phyloP scores from a whole-genome alignment of 1,140 invertebrate genomes.

The Zaprionus tsacasi region DNA sequence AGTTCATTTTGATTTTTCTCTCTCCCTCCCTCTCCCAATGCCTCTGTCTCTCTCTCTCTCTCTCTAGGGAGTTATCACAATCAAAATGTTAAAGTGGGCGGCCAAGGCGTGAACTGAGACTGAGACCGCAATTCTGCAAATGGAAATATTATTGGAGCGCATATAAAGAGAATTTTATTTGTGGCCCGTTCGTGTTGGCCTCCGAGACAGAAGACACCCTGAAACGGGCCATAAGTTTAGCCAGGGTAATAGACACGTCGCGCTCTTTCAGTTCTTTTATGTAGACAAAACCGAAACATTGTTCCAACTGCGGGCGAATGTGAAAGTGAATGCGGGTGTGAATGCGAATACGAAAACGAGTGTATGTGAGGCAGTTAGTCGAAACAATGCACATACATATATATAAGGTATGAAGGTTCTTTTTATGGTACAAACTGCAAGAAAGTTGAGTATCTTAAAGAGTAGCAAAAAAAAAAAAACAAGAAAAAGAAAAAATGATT shows the following conservation, averaged over 20 bases:
- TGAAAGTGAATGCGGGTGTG: not conserved
- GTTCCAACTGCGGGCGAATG: conserved; percentile 3
- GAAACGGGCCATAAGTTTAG: conserved; percentile 17
- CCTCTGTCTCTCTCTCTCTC: conserved; percentile 1
- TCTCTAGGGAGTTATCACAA: conserved; percentile 61
- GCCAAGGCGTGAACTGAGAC: conserved; percentile 27
- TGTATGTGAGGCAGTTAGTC: not conserved
- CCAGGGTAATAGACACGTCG: conserved; percentile 39
- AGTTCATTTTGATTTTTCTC: conserved; percentile 11
- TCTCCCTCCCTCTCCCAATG: no score
- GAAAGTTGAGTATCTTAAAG: not conserved
- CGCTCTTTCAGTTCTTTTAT: conserved; percentile 19
- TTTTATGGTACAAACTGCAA: not conserved
- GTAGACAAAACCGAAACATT: conserved; percentile 3
- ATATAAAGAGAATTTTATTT: conserved; percentile 77
- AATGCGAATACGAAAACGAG: not conserved
- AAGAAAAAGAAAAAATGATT: no score
- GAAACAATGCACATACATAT: not conserved
- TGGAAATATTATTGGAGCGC: conserved; percentile 79
- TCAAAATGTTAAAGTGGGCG: conserved; percentile 42
- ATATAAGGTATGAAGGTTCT: not conserved
- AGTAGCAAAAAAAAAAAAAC: not conserved
- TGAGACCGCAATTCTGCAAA: conserved; percentile 67
- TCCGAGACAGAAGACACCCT: not conserved
- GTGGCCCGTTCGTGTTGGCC: conserved; percentile 28